A percentile compares a stretch with the other conserved stretches of the same genome.
These are phyloP conservation scores for Elmis aenea DNA, from an alignment of 2,888 invertebrate species.

Conservation along the genomic window DNA sequence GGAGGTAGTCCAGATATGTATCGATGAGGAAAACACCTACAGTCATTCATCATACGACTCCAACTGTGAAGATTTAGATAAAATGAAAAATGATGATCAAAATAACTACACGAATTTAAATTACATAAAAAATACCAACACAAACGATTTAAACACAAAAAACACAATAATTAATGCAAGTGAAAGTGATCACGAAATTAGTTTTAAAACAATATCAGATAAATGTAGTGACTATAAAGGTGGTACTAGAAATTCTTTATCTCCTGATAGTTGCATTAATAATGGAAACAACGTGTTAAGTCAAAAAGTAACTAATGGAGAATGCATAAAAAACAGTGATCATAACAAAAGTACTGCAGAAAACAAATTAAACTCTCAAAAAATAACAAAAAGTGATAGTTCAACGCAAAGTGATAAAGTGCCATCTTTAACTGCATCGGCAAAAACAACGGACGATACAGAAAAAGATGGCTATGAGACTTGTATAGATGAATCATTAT, in stretches of 20 bases:
- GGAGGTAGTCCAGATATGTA: constrained; percentile 58
- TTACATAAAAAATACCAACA: background rate
- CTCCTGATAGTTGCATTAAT: background rate
- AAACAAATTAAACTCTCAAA: background rate
- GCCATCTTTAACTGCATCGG: constrained; percentile 3
- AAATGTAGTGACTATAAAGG: constrained; percentile 7
- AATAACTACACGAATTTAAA: background rate
- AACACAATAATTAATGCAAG: constrained; percentile 12
- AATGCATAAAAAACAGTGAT: background rate
- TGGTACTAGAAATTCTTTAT: background rate
- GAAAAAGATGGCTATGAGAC: constrained; percentile 55
- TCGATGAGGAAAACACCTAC: constrained; percentile 54
- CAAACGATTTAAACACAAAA: constrained; percentile 8
- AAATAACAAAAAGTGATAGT: constrained; percentile 10
- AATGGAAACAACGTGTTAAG: too few species aligned
- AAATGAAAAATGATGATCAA: constrained; percentile 13
- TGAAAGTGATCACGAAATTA: constrained; percentile 21
- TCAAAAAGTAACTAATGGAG: too few species aligned
- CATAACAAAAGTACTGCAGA: background rate
- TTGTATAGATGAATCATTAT: constrained; percentile 57
- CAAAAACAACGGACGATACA: constrained; percentile 24
- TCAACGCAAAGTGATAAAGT: constrained; percentile 10
- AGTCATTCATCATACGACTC: constrained; percentile 38
- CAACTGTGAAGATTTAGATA: constrained; percentile 35
- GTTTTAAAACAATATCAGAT: constrained; percentile 25